These are phyloP conservation scores for Channa argus DNA, from an alignment of 2,113 vertebrate genomes.

Conservation along the genomic window DNA sequence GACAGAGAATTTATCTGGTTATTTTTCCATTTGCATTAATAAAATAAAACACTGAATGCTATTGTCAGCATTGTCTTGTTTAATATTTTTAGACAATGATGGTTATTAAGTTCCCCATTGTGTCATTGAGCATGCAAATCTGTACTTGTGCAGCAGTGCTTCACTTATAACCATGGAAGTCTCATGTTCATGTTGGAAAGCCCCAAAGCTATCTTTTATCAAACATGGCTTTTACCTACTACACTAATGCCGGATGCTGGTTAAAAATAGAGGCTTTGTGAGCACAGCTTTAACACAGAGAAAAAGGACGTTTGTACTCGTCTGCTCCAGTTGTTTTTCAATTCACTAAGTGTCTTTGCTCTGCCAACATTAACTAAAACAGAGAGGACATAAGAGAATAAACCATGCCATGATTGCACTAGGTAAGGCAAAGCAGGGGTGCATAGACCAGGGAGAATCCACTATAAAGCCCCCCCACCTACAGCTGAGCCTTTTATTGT, in stretches of 20 bases:
- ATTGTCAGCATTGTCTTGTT: conserved; percentile 15
- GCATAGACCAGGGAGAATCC: conserved; percentile 71
- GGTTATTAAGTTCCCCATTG: conserved; percentile 32
- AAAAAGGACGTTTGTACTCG: conserved; percentile 64
- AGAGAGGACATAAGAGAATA: conserved; percentile 59
- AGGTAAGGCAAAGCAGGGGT: conserved; percentile 75
- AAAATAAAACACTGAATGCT: conserved; percentile 9
- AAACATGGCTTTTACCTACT: conserved; percentile 65
- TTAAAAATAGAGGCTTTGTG: conserved; percentile 77
- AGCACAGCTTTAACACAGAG: conserved; percentile 53
- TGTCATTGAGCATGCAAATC: conserved; percentile 42
- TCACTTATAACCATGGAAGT: conserved; percentile 43
- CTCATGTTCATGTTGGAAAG: conserved; percentile 68
- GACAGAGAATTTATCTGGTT: conserved; percentile 38
- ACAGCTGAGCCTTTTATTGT: conserved; percentile 78
- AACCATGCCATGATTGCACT: conserved; percentile 63
- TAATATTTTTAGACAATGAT: conserved; percentile 42
- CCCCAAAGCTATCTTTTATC: conserved; percentile 58
- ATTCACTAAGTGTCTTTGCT: conserved; percentile 72
- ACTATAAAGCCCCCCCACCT: conserved; percentile 68
- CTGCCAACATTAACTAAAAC: conserved; percentile 64
- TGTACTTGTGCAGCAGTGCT: conserved; percentile 37
- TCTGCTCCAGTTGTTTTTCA: too few relatives aligned
- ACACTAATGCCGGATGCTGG: conserved; percentile 68
- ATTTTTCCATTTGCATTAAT: conserved; percentile 8